Evolutionary conservation across 2,113 vertebrate genomes (phyloP).

Genomic region (Platanista minor): DNA sequence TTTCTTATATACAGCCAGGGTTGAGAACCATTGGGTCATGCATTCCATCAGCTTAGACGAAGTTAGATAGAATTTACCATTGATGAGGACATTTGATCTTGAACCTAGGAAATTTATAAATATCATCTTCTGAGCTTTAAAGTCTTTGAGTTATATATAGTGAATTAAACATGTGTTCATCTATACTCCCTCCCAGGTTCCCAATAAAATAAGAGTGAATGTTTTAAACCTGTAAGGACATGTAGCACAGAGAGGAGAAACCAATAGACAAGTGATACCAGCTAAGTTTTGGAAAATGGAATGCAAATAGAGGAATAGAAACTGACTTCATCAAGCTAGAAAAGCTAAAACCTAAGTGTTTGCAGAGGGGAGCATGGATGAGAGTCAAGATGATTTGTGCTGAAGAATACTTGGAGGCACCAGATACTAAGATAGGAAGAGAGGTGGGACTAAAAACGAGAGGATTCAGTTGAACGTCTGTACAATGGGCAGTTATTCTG

Average conservation of each 20-base stretch:
- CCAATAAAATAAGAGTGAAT: neutral
- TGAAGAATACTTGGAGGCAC: neutral
- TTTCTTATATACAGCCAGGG: neutral
- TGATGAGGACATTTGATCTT: neutral
- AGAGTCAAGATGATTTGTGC: neutral
- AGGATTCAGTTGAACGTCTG: neutral
- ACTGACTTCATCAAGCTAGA: neutral
- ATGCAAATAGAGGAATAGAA: neutral
- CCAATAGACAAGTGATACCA: neutral
- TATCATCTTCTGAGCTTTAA: neutral
- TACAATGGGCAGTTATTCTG: neutral
- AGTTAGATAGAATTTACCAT: neutral
- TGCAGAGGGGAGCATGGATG: neutral
- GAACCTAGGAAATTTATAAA: neutral
- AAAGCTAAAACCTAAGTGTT: neutral
- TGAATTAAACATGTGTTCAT: neutral
- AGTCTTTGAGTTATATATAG: neutral
- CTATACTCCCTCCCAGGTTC: neutral
- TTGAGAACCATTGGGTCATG: neutral
- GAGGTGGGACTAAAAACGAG: neutral
- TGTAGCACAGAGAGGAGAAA: neutral
- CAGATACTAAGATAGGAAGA: neutral
- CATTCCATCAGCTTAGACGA: neutral
- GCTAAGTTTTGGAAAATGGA: neutral
- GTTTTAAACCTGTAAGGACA: neutral